A percentile compares a stretch with the other conserved stretches of the same genome.
phyloP scores from a whole-genome alignment of 2,797 vertebrate species.

The Hemibagrus guttatus region DNA sequence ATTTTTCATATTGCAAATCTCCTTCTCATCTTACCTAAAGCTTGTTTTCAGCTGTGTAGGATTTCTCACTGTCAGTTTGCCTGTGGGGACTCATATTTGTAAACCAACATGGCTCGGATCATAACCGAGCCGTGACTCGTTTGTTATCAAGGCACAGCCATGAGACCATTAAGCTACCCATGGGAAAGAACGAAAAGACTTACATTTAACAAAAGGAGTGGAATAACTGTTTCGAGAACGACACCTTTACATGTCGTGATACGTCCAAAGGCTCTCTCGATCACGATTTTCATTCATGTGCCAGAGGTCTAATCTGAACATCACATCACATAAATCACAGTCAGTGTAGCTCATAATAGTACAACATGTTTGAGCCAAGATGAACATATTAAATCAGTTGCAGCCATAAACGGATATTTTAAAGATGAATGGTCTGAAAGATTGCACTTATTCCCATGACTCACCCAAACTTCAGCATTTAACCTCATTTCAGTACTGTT shows the following conservation, averaged over 20 bases:
- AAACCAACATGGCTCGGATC: neutral
- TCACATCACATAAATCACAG: neutral
- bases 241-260: too few relatives aligned
- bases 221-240: too few relatives aligned
- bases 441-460: too few relatives aligned
- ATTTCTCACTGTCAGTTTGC: neutral
- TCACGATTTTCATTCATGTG: too few relatives aligned
- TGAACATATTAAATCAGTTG: neutral
- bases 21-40: neutral
- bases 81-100: neutral
- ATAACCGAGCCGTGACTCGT: neutral
- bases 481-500: too few relatives aligned
- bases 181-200: neutral
- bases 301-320: neutral
- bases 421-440: neutral
- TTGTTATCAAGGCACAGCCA: neutral
- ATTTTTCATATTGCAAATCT: slow-evolving; percentile 1
- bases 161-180: neutral
- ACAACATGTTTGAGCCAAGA: neutral
- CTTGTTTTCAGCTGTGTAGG: neutral
- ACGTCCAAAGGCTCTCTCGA: too few relatives aligned
- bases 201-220: too few relatives aligned
- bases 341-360: neutral
- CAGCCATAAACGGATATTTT: neutral
- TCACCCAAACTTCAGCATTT: too few relatives aligned